These are phyloP conservation scores for Linurgus olivaceus DNA, from an alignment of 2,797 vertebrate genomes.

Conservation along the genomic window DNA sequence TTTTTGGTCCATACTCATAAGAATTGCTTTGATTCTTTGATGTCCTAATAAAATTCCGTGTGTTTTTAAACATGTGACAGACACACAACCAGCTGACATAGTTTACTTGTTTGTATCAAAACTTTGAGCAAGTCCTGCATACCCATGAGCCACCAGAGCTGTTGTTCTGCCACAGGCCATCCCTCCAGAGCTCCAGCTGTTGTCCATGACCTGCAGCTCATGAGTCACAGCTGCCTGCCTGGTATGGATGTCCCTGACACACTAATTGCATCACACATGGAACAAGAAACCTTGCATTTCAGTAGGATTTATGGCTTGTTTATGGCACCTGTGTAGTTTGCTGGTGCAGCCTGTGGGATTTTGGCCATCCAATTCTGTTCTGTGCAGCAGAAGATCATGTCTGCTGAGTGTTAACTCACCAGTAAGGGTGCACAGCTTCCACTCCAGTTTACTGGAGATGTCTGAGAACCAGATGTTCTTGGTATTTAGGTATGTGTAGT, in stretches of 20 bases:
- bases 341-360: background rate
- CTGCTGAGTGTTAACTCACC: background rate
- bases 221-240: background rate
- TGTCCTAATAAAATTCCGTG: background rate
- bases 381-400: background rate
- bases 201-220: background rate
- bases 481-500: background rate
- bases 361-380: background rate
- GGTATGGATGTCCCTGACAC: background rate
- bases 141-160: background rate
- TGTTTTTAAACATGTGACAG: background rate
- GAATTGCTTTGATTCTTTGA: background rate
- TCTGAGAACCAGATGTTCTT: background rate
- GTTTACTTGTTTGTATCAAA: background rate
- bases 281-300: background rate
- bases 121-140: background rate
- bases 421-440: background rate
- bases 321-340: background rate
- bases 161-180: background rate
- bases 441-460: background rate
- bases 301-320: background rate
- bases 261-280: background rate
- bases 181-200: background rate
- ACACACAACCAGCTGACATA: background rate
- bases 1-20: background rate